These are phyloP conservation scores for Hephaestus fuliginosus DNA, from an alignment of 2,797 vertebrate species.

Conservation along the genomic window DNA sequence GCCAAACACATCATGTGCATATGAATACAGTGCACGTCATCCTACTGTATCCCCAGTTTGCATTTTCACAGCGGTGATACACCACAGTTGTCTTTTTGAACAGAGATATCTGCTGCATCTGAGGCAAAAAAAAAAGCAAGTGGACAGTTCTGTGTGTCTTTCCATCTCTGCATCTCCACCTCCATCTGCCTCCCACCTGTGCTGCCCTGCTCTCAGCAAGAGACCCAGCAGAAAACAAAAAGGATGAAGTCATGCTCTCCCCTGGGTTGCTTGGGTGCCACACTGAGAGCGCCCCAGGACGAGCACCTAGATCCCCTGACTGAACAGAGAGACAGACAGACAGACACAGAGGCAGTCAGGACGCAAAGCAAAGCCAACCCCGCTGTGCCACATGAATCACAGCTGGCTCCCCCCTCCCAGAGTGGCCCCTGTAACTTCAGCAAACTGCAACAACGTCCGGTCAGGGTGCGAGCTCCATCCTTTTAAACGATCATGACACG, in stretches of 20 bases:
- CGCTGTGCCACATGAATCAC: slow-evolving; percentile 25
- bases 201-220: slow-evolving; percentile 12
- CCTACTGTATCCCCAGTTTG: not conserved
- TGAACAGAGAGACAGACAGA: not conserved
- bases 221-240: slow-evolving; percentile 57
- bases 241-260: slow-evolving; percentile 64
- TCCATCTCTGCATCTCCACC: slow-evolving; percentile 1
- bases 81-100: not conserved
- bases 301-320: slow-evolving; percentile 31
- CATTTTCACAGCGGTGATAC: not conserved
- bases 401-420: slow-evolving; percentile 13
- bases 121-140: not conserved
- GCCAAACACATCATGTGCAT: slow-evolving; percentile 40
- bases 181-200: slow-evolving; percentile 29
- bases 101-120: slow-evolving; percentile 20
- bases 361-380: slow-evolving; percentile 21
- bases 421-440: slow-evolving; percentile 48
- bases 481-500: slow-evolving; percentile 30
- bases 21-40: not conserved
- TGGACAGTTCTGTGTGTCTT: not conserved
- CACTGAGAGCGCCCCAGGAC: slow-evolving; percentile 25
- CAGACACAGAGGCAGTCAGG: not conserved
- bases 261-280: slow-evolving; percentile 43
- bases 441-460: slow-evolving; percentile 50
- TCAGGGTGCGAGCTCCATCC: slow-evolving; percentile 24